These are phyloP conservation scores for Oscheius sp. DNA, from an alignment of 2,888 invertebrate species.

Conservation along the genomic window DNA sequence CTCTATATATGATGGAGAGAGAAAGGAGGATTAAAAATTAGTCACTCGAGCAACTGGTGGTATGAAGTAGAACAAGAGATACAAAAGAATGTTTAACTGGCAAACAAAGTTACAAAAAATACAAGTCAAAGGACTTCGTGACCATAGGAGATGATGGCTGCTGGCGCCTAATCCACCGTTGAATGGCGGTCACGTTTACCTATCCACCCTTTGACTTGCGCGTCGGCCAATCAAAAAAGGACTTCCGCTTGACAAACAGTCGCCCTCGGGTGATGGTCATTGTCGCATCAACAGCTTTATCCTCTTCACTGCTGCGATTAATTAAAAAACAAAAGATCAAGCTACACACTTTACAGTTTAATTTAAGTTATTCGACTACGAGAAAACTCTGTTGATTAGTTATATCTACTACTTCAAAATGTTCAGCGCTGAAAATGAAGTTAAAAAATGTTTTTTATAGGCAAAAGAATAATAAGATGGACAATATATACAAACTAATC, in stretches of 20 bases:
- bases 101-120: conserved; percentile 2
- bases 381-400: too few species aligned
- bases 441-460: too few species aligned
- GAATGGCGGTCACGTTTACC: conserved; percentile 31
- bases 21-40: neutral
- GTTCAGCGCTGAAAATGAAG: too few species aligned
- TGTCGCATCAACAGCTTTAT: neutral
- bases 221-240: conserved; percentile 31
- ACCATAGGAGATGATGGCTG: conserved; percentile 17
- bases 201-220: conserved; percentile 27
- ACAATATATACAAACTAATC: too few species aligned
- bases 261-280: conserved; percentile 21
- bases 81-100: neutral
- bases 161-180: conserved; percentile 27
- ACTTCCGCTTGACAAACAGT: conserved; percentile 31
- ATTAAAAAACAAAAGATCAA: too few species aligned
- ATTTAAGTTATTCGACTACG: too few species aligned
- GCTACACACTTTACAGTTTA: too few species aligned
- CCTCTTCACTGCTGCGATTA: too few species aligned
- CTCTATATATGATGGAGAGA: neutral
- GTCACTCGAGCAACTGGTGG: neutral
- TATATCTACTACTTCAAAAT: too few species aligned
- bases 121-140: conserved; percentile 15
- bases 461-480: too few species aligned
- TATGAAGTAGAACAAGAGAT: neutral